Evolutionary conservation across 2,113 vertebrate genomes (phyloP), one percentile per base, ranked within the genome.

Genomic region (Hyperopisus bebe): DNA sequence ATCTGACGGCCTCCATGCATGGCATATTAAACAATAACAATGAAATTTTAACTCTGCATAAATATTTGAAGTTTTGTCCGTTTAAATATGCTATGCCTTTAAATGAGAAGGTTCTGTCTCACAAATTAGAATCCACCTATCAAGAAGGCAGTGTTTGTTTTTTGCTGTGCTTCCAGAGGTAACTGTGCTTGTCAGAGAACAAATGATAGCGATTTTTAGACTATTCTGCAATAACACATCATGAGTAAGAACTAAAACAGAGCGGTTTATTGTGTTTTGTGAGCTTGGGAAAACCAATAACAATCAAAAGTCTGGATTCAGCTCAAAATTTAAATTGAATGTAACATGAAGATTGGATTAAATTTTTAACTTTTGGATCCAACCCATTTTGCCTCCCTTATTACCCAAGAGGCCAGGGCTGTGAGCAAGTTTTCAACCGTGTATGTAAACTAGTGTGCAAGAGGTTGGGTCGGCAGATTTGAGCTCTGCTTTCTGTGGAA

Each of bases 331-430:
- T 47, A 89, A 74, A 80, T 51, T 89, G 74, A 27, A 80, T 48
- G 50, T 46, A 21, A 86, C 66, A 74, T 24, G 70, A 55, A 90
- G 80, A 87, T 58, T 39, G 53, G 24, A 86, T 66, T 11, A 35
- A 9, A 85, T 87, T 88, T 53, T 74, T 46, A 86, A 90, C 58
- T 87, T 90, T 87, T 51, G 74, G 15, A 19, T 31, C 77, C 46
- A 87, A 39, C n/a, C 10, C 4, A 44, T 84, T 58, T 84, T 21
- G 24, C 3, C 46, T 39, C 7, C 11, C 66, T 82, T 27, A 42
- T 53, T 80, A 5, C 5, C 10, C 47, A 42, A 44, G 46, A 51
- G 35, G 42, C 19, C 53, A 55, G 19, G 53, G 62, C n/a, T 70
- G 62, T 31, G 62, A 31, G n/a, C 27, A 31, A 11, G 62, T 31